These are phyloP conservation scores for Phylloscopus collybita DNA, from an alignment of 2,797 vertebrate species.

Conservation along the genomic window DNA sequence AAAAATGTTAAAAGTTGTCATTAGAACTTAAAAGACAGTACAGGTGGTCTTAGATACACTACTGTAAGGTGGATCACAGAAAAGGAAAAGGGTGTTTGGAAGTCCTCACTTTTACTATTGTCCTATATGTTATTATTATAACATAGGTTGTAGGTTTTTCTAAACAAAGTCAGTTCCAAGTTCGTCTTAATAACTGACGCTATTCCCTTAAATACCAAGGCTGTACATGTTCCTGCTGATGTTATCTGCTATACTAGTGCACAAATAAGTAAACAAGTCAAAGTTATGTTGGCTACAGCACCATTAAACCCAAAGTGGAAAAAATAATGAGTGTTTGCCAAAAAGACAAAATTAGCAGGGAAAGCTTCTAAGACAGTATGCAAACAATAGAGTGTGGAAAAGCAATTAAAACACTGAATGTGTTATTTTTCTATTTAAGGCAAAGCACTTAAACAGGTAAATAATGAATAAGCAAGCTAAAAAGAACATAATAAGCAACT, in stretches of 20 bases:
- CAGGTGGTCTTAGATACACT: background rate
- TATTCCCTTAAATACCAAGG: conserved; percentile 54
- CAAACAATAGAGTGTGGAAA: conserved; percentile 74
- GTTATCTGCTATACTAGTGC: conserved; percentile 63
- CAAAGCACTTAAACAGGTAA: conserved; percentile 55
- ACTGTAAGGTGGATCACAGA: background rate
- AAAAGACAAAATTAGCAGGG: conserved; percentile 66
- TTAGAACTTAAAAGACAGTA: background rate
- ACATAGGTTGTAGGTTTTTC: background rate
- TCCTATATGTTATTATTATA: background rate
- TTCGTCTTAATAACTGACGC: conserved; percentile 18
- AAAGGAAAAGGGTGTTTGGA: background rate
- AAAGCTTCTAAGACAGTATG: conserved; percentile 62
- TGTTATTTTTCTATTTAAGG: conserved; percentile 63
- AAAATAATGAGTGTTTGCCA: conserved; percentile 71
- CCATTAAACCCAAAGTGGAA: conserved; percentile 61
- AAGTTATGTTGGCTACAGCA: conserved; percentile 54
- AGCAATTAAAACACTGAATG: conserved; percentile 68
- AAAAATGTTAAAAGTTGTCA: background rate
- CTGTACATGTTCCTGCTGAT: conserved; percentile 60
- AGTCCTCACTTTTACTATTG: background rate
- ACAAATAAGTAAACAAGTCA: conserved; percentile 72
- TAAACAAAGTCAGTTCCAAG: background rate
- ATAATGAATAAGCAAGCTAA: conserved; percentile 35
- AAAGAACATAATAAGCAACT: background rate